A percentile compares a stretch with the other conserved stretches of the same genome.
These are phyloP conservation scores for Cyclargus thomasi DNA, from an alignment of 1,140 invertebrate genomes.

Conservation along the genomic window DNA sequence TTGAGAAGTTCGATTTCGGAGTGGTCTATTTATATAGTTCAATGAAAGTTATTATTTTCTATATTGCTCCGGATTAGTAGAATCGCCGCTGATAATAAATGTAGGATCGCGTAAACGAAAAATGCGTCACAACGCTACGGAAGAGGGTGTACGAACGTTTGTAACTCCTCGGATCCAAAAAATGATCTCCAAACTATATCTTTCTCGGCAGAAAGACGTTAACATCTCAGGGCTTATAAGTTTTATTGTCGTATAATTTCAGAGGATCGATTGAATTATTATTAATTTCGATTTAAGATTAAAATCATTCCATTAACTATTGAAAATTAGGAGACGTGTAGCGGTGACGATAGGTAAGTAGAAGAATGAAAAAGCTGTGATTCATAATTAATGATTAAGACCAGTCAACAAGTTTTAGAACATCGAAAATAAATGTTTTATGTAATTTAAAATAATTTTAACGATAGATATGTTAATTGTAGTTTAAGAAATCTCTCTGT, in stretches of 20 bases:
- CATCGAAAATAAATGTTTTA: slow-evolving; percentile 72
- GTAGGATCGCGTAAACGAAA: slow-evolving; percentile 36
- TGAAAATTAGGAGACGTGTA: slow-evolving; percentile 67
- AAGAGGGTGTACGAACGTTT: not conserved
- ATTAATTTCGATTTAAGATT: slow-evolving; percentile 9
- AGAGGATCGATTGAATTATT: not conserved
- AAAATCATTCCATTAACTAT: slow-evolving; percentile 54
- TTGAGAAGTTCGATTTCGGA: slow-evolving; percentile 61
- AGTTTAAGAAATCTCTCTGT: slow-evolving; percentile 75
- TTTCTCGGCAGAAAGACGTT: not conserved
- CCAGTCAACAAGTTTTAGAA: slow-evolving; percentile 74
- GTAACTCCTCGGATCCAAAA: not conserved
- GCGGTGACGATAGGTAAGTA: slow-evolving; percentile 69
- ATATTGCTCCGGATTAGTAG: slow-evolving; percentile 50
- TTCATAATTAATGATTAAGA: slow-evolving; percentile 66
- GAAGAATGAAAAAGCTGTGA: slow-evolving; percentile 72
- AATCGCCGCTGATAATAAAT: slow-evolving; percentile 33
- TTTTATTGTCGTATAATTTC: not conserved
- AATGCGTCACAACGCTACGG: slow-evolving; percentile 34
- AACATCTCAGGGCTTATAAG: too few relatives aligned
- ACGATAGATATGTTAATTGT: slow-evolving; percentile 59
- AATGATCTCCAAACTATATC: slow-evolving; percentile 5
- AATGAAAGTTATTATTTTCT: slow-evolving; percentile 53
- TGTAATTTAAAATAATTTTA: slow-evolving; percentile 64
- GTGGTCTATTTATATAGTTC: slow-evolving; percentile 59